A percentile compares a stretch with the other conserved stretches of the same genome.
These are phyloP conservation scores for Sphaeridia pumilis DNA, from an alignment of 2,888 invertebrate species.

Conservation along the genomic window DNA sequence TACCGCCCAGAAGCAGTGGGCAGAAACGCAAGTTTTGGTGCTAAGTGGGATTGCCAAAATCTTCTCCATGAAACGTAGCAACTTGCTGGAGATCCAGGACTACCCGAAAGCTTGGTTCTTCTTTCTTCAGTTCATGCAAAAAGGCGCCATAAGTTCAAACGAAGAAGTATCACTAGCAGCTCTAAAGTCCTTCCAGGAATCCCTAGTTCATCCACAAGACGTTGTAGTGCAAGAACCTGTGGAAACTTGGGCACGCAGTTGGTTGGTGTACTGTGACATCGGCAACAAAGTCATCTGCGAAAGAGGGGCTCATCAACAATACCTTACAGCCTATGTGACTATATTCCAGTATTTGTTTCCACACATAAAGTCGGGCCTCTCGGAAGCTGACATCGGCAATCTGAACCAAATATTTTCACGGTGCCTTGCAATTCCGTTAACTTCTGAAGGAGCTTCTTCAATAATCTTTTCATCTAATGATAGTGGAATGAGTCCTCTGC, in stretches of 20 bases:
- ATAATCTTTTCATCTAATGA: constrained; percentile 69
- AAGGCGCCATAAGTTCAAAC: constrained; percentile 79
- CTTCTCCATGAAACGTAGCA: constrained; percentile 79
- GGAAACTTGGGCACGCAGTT: constrained; percentile 30
- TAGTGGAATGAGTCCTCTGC: constrained; percentile 65
- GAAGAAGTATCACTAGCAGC: constrained; percentile 93
- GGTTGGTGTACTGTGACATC: constrained; percentile 34
- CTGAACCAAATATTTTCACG: constrained; percentile 65
- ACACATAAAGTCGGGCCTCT: constrained; percentile 66
- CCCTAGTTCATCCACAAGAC: constrained; percentile 45
- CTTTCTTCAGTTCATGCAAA: constrained; percentile 84
- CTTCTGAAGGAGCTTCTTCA: constrained; percentile 66
- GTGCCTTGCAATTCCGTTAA: constrained; percentile 66
- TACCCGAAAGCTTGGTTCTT: constrained; percentile 89
- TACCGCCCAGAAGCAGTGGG: constrained; percentile 98
- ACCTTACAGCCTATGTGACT: constrained; percentile 85
- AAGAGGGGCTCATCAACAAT: constrained; percentile 62
- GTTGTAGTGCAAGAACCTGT: constrained; percentile 23
- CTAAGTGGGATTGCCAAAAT: constrained; percentile 84
- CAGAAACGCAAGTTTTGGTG: constrained; percentile 88
- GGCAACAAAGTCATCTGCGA: constrained; percentile 32
- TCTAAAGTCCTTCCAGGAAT: constrained; percentile 92
- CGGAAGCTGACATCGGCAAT: constrained; percentile 60
- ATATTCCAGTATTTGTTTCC: constrained; percentile 92
- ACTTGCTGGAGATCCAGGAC: constrained; percentile 73